Evolutionary conservation across 2,797 vertebrate genomes (phyloP), one percentile per base, ranked within the genome.

Genomic region (Chelon labrosus): DNA sequence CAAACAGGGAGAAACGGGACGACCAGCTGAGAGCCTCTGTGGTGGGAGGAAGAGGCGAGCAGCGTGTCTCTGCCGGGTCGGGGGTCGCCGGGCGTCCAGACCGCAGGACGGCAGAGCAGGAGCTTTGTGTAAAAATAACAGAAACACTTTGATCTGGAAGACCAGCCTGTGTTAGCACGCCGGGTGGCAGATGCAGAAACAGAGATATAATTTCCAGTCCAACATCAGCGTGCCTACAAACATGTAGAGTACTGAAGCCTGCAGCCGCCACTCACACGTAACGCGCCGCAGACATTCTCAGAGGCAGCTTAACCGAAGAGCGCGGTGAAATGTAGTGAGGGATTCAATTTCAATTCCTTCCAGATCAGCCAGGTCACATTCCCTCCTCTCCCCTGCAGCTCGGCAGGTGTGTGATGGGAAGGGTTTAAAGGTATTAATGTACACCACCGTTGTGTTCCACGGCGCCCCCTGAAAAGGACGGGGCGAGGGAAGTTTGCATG

Each of bases 401-500:
- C 55, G 7, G 22, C 2, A 27, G 54, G 20, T 59, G 22, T 27
- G 49, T 27, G 20, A 57, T 16, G 12, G 16, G 53, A 54, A 59
- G 14, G 68, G 73, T 61, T 52, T 55, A 8, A 47, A 22, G 38
- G 22, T 22, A 58, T 46, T 60, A 65, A 65, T 52, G 14, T 19
- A 25, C 44, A 2, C 1, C 10, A 7, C 5, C 8, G 20, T 35
- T 46, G 57, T 52, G 38, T 44, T 37, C 37, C 38, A 44, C 12
- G 44, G 8, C 10, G n/a, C 47, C 27, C 49, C 8, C 42, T 16
- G 39, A 47, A 38, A 27, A 39, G 47, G 38, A 58, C 16, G 47
- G 42, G 13, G 6, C n/a, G 13, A 0, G 0, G 11, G n/a, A 39
- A 7, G 12, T 12, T 0, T 19, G 20, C 13, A 13, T 38, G 41